Evolutionary conservation across 2,888 invertebrate genomes (phyloP).

Genomic region (Thyatira batis): DNA sequence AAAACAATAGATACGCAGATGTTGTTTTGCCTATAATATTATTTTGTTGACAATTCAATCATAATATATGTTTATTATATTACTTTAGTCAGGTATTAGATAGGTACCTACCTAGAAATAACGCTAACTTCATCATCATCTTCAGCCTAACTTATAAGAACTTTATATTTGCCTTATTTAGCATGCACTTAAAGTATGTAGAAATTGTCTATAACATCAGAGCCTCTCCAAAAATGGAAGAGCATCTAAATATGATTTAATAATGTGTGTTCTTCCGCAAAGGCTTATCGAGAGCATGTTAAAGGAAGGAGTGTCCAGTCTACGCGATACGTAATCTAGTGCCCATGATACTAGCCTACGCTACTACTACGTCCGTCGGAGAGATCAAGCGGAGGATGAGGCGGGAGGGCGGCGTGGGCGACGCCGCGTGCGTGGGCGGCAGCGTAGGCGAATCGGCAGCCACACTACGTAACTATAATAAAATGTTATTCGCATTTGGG

Average conservation of each 20-base stretch:
- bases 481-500: conserved; percentile 59
- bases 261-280: background rate
- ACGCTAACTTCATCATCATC: no score
- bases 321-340: conserved; percentile 14
- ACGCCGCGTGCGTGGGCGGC: conserved; percentile 34
- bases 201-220: no score
- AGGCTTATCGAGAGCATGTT: background rate
- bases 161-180: no score
- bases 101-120: no score
- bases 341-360: conserved; percentile 46
- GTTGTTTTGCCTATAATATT: background rate
- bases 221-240: no score
- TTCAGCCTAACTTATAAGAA: no score
- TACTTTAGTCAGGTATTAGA: no score
- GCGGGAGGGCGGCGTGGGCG: conserved; percentile 38
- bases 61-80: no score
- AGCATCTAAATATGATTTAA: background rate
- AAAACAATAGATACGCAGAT: background rate
- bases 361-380: conserved; percentile 50
- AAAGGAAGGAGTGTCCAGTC: background rate
- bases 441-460: conserved; percentile 59
- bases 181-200: no score
- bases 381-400: conserved; percentile 38
- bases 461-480: conserved; percentile 34
- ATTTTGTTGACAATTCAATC: no score